phyloP scores from a whole-genome alignment of 2,888 invertebrate species.

The Carcina quercana region DNA sequence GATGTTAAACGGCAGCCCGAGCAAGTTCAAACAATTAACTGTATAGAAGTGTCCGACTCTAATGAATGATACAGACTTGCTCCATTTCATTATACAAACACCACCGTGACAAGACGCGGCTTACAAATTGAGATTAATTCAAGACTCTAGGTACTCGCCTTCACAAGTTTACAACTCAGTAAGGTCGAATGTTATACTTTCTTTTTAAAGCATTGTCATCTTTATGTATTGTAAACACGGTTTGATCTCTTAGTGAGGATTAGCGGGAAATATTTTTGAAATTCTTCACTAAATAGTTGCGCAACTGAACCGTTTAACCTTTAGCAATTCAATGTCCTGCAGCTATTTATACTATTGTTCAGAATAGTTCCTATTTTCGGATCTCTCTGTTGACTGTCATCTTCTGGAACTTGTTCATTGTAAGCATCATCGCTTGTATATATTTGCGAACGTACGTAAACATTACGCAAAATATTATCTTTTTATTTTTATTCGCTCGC shows the following conservation, averaged over 20 bases:
- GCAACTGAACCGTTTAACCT: slow-evolving; percentile 45
- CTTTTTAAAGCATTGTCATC: slow-evolving; percentile 15
- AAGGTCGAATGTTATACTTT: too few relatives aligned
- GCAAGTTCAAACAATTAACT: slow-evolving; percentile 73
- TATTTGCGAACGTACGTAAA: slow-evolving; percentile 9
- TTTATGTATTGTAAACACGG: slow-evolving; percentile 7
- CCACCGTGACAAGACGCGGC: slow-evolving; percentile 64
- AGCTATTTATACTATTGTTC: slow-evolving; percentile 43
- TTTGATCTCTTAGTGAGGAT: background rate
- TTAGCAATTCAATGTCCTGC: slow-evolving; percentile 36
- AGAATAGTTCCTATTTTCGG: slow-evolving; percentile 27
- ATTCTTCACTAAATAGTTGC: slow-evolving; percentile 28
- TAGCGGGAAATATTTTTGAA: slow-evolving; percentile 18
- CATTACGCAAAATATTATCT: slow-evolving; percentile 38
- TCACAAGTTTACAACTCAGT: slow-evolving; percentile 8
- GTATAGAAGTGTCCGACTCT: slow-evolving; percentile 72
- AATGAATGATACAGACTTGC: slow-evolving; percentile 68
- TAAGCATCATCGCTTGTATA: slow-evolving; percentile 19
- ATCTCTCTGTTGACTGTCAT: slow-evolving; percentile 27
- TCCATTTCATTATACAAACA: slow-evolving; percentile 66
- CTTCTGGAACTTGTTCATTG: slow-evolving; percentile 20
- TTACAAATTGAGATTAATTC: slow-evolving; percentile 72
- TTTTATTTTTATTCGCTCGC: slow-evolving; percentile 26
- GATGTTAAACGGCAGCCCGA: slow-evolving; percentile 63
- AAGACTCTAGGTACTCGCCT: slow-evolving; percentile 37